A percentile compares a stretch with the other conserved stretches of the same genome.
phyloP scores from a whole-genome alignment of 2,113 vertebrate genomes.

The Penelope pileata region DNA sequence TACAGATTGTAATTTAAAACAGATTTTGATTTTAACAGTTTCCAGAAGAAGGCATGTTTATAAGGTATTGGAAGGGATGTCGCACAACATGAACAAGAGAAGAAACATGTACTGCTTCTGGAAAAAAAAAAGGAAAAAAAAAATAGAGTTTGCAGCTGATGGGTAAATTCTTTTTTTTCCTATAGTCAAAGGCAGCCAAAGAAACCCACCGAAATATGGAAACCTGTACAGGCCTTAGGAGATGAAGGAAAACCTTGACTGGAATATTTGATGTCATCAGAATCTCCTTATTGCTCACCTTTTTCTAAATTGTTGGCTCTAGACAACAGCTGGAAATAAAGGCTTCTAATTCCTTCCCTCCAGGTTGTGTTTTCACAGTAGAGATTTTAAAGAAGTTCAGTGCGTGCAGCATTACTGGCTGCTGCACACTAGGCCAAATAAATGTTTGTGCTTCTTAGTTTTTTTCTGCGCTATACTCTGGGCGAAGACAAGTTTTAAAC shows the following conservation, averaged over 20 bases:
- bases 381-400: background rate
- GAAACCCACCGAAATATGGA: background rate
- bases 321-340: background rate
- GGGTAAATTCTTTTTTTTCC: slow-evolving; percentile 18
- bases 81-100: slow-evolving; percentile 19
- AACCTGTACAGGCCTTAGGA: background rate
- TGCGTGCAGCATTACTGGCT: background rate
- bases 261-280: background rate
- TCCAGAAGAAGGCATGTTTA: slow-evolving; percentile 14
- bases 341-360: background rate
- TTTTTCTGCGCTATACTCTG: background rate
- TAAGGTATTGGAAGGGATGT: slow-evolving; percentile 20
- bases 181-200: background rate
- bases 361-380: background rate
- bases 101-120: background rate
- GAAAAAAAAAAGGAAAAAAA: background rate
- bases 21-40: background rate
- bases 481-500: background rate
- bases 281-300: background rate
- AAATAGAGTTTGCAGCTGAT: background rate
- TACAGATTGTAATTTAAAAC: slow-evolving; percentile 7
- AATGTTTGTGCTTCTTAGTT: background rate
- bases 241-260: background rate
- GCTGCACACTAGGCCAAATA: background rate
- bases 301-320: background rate